phyloP scores from a whole-genome alignment of 2,113 vertebrate species.

The Pseudonaja textilis region DNA sequence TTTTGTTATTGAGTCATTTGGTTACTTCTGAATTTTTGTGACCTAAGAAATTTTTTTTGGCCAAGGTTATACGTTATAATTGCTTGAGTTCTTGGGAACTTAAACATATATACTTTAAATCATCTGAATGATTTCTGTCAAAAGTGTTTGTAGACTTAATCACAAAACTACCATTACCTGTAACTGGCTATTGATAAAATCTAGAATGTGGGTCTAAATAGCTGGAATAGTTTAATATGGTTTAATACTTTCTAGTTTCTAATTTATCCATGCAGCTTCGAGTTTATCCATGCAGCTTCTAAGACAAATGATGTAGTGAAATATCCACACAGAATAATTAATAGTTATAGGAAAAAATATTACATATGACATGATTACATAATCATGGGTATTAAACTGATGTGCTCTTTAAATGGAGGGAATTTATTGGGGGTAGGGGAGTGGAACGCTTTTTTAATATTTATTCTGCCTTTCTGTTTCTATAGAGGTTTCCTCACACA shows the following conservation, averaged over 20 bases:
- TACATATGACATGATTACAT: slow-evolving; percentile 35
- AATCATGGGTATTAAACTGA: slow-evolving; percentile 43
- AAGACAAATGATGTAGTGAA: slow-evolving; percentile 51
- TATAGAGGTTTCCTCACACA: not conserved
- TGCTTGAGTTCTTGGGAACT: not conserved
- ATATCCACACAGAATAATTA: slow-evolving; percentile 61
- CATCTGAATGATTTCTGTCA: not conserved
- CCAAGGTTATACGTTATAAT: not conserved
- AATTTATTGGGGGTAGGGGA: not conserved
- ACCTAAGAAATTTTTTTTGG: not conserved
- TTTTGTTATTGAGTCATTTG: not conserved
- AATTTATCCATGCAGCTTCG: not conserved
- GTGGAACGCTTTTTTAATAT: not conserved
- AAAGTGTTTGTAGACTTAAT: slow-evolving; percentile 10
- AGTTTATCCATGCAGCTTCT: slow-evolving; percentile 54
- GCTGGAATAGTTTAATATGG: slow-evolving; percentile 1
- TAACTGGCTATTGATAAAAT: slow-evolving; percentile 46
- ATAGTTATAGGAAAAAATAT: slow-evolving; percentile 40
- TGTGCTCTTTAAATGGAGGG: not conserved
- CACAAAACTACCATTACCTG: slow-evolving; percentile 48
- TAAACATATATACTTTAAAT: not conserved
- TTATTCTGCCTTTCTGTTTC: not conserved
- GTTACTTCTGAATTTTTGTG: not conserved
- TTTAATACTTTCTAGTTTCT: slow-evolving; percentile 54
- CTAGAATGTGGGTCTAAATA: slow-evolving; percentile 43